Evolutionary conservation across 2,888 invertebrate species (phyloP).

Genomic region (Coleophora deauratella): DNA sequence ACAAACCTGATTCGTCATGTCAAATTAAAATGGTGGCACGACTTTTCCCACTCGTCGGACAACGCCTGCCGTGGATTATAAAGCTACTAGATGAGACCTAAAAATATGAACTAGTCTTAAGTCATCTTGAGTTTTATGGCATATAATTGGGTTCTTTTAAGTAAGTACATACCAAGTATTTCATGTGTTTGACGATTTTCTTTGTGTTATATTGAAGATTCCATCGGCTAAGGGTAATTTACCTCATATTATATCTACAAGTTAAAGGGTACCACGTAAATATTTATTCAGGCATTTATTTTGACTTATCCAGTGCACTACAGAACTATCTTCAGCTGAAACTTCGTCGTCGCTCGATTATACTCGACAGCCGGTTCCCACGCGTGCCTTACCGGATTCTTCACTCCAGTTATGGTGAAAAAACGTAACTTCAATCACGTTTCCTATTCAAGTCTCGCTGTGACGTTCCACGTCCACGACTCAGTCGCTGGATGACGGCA

Average conservation of each 20-base stretch:
- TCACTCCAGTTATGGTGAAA: constrained; percentile 51
- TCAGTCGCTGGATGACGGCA: constrained; percentile 21
- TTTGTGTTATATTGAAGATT: too few species aligned
- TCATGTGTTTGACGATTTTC: too few species aligned
- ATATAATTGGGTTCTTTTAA: too few species aligned
- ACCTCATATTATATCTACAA: too few species aligned
- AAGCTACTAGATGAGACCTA: constrained; percentile 1
- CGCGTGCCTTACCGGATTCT: constrained; percentile 66
- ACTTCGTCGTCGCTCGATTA: too few species aligned
- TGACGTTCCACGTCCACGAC: constrained; percentile 19
- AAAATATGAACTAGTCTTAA: too few species aligned
- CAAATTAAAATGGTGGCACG: constrained; percentile 60
- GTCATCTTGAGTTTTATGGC: too few species aligned
- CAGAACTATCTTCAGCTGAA: too few species aligned
- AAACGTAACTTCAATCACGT: constrained; percentile 63
- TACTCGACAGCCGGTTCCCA: constrained; percentile 43
- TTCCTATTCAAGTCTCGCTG: constrained; percentile 46
- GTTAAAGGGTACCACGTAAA: too few species aligned
- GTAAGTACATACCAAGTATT: too few species aligned
- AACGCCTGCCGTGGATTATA: constrained; percentile 8
- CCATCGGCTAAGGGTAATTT: too few species aligned
- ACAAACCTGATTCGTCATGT: constrained; percentile 62
- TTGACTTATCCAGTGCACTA: neutral
- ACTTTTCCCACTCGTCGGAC: constrained; percentile 35
- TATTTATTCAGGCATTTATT: too few species aligned